A percentile compares a stretch with the other conserved stretches of the same genome.
Evolutionary conservation across 1,140 invertebrate genomes (phyloP).

Genomic region (Lethrus apterus): DNA sequence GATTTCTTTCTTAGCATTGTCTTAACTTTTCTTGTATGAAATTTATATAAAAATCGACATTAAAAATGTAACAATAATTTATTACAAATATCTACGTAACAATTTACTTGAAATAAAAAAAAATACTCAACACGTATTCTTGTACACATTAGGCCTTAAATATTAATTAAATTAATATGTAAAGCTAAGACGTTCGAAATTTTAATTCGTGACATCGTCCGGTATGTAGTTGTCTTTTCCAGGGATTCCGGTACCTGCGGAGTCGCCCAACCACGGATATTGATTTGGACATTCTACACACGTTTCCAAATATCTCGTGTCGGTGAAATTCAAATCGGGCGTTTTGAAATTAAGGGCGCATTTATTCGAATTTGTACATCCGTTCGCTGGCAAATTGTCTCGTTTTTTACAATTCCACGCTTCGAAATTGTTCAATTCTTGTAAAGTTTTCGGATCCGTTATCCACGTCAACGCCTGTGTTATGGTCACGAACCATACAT

Average conservation of each 20-base stretch:
- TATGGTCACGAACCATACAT: slow-evolving; percentile 86
- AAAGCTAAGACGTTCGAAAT: slow-evolving; percentile 2
- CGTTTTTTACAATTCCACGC: slow-evolving; percentile 73
- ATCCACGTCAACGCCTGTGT: slow-evolving; percentile 87
- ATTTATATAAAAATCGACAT: too few species aligned
- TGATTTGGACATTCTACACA: slow-evolving; percentile 79
- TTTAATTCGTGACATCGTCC: slow-evolving; percentile 46
- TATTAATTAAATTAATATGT: slow-evolving; percentile 4
- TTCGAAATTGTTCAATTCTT: slow-evolving; percentile 64
- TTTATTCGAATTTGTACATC: slow-evolving; percentile 77
- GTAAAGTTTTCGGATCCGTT: slow-evolving; percentile 71
- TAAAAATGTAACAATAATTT: slow-evolving; percentile 15
- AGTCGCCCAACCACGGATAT: slow-evolving; percentile 81
- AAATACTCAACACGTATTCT: slow-evolving; percentile 12
- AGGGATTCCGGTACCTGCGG: slow-evolving; percentile 69
- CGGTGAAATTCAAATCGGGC: slow-evolving; percentile 64
- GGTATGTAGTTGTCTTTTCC: slow-evolving; percentile 75
- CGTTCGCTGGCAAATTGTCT: slow-evolving; percentile 56
- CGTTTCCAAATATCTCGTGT: slow-evolving; percentile 81
- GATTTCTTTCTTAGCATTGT: too few species aligned
- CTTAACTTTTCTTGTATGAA: too few species aligned
- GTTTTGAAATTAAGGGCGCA: slow-evolving; percentile 76
- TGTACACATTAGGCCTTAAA: slow-evolving; percentile 11
- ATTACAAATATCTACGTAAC: slow-evolving; percentile 6
- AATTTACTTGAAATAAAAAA: slow-evolving; percentile 10